Evolutionary conservation across 2,113 vertebrate genomes (phyloP).

Genomic region (Nycticebus coucang): DNA sequence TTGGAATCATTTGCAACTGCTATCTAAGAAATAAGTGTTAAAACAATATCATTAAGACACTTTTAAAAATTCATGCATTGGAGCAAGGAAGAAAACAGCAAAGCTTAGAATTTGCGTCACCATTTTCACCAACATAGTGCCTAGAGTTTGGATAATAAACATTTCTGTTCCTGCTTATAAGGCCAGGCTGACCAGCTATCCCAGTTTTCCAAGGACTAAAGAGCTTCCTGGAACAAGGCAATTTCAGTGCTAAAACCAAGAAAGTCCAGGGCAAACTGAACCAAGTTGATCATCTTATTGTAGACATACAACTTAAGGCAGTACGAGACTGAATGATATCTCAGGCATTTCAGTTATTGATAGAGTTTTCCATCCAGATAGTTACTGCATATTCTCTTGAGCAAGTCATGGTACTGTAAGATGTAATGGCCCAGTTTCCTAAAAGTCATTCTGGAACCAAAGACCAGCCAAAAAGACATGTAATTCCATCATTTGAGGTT

Average conservation of each 20-base stretch:
- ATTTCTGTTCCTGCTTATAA: not conserved
- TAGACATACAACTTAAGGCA: not conserved
- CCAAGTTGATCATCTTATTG: not conserved
- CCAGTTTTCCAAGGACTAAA: not conserved
- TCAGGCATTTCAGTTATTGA: not conserved
- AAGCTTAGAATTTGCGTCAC: not conserved
- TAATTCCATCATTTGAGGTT: not conserved
- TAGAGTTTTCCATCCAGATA: not conserved
- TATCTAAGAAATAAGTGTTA: conserved; percentile 71
- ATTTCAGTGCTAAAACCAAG: not conserved
- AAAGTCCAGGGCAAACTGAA: not conserved
- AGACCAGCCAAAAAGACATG: not conserved
- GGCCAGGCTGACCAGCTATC: not conserved
- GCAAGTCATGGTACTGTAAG: not conserved
- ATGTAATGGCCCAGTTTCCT: not conserved
- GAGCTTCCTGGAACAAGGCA: not conserved
- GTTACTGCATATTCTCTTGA: not conserved
- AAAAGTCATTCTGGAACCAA: not conserved
- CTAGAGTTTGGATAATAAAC: not conserved
- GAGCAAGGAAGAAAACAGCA: conserved; percentile 57
- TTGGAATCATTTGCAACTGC: conserved; percentile 70
- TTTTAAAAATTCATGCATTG: conserved; percentile 52
- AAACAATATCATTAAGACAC: conserved; percentile 76
- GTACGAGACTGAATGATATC: not conserved
- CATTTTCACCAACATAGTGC: not conserved